phyloP scores from a whole-genome alignment of 2,888 invertebrate genomes.

The Polydrusus tereticollis region DNA sequence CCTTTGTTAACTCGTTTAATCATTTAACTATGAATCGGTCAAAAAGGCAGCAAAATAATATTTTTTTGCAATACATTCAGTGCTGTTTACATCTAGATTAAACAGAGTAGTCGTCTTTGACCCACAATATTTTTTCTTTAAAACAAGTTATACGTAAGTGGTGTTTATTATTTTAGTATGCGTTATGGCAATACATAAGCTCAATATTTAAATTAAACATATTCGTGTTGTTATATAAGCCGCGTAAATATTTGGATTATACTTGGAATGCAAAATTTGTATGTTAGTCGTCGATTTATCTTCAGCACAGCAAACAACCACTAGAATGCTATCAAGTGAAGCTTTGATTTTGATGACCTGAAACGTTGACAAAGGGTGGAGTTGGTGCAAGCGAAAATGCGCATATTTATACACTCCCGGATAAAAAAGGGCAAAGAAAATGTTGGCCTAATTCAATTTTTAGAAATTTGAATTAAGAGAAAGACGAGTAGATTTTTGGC shows the following conservation, averaged over 20 bases:
- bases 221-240: neutral
- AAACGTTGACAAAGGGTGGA: no score
- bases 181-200: neutral
- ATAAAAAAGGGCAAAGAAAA: no score
- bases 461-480: no score
- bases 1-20: neutral
- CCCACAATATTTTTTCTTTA: constrained; percentile 1
- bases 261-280: no score
- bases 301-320: no score
- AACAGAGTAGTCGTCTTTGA: neutral
- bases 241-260: neutral
- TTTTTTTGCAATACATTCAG: neutral
- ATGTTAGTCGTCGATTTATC: no score
- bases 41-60: neutral
- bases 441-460: no score
- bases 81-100: neutral
- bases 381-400: no score
- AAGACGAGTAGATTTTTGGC: no score
- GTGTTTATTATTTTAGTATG: neutral
- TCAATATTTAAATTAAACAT: neutral
- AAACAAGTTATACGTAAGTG: neutral
- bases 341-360: no score
- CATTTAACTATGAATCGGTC: neutral
- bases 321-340: no score
- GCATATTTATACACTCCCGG: no score